Base-by-base conservation (phyloP, 2,888 invertebrate species). In the Omphaloscelis lunosa region DNA sequence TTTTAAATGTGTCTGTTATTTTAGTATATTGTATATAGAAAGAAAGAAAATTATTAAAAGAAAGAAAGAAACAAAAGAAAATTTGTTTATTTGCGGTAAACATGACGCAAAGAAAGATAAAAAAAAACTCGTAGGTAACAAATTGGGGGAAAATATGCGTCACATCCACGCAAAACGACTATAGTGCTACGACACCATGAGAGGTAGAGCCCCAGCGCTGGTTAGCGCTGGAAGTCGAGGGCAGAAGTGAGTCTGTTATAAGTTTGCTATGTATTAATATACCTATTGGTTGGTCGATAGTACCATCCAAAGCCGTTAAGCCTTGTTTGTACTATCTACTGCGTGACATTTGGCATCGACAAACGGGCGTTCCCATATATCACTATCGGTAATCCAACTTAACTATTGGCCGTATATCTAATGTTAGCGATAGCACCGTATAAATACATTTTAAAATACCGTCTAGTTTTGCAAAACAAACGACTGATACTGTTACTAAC, bases 341-440 rank as follows among this genome's bases (percentile, higher is more conserved):
- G 61, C 27, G 53, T 72, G 72, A 84, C 72, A 84, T 84, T 81
- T 81, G 81, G 72, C 68, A 84, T 69, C 84, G 84, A 79, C 68
- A 72, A 79, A 69, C 48, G 67, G 11, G 27, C 53, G 45, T 20
- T 56, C 68, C 48, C 53, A 81, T 81, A 72, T 56, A 84, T 84
- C 84, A 69, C 79, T 34, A 65, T 20, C 12, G 15, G 66, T 80
- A 79, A 79, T 84, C 72, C 84, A 69, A 83, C 72, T 71, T 71
- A 77, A 83, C 72, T 48, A 68, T 71, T 23, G 71, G 45, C 23
- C 59, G 48, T 72, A 51, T 65, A 66, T 70, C 66, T 83, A 39
- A 41, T 66, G 15, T 78, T 58, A 41, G 23, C 34, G 61, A 80
- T 77, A 61, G 39, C 17, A 65, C 45, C 56, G 29, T 29, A 20